Base-by-base conservation (phyloP, 1,140 invertebrate genomes). In the Saccostrea echinata region DNA sequence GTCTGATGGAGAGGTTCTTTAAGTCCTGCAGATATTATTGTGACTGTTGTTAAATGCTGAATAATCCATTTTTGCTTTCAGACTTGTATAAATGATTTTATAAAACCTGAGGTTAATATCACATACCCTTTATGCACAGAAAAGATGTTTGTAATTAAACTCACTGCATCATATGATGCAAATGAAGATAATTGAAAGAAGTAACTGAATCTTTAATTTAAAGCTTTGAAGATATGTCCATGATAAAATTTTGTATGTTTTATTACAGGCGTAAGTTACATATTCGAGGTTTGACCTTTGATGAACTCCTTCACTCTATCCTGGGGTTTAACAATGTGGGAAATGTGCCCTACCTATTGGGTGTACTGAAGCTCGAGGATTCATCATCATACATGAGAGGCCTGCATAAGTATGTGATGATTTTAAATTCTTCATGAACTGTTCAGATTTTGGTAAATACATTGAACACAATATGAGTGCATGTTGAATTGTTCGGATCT, bases 241-340 rank as follows among this genome's bases (percentile, higher is more conserved):
- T 21, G 55, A 61, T 61, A 61, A n/a, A 21, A 21, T n/a, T 61
- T 57, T 57, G 13, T 43, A 16, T 61, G 55, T 61, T 18, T 88
- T 86, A 33, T 89, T 92, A 30, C 85, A 95, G 93, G 86, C 86
- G 91, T 80, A 93, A 91, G 82, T 64, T 92, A 27, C 90, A 94
- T 76, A 92, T 91, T 4, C 87, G 92, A 76, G 93, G 97, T 96
- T 95, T 96, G 86, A 90, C 95, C 91, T 98, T 97, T 96, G 97
- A 98, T 96, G 97, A 97, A 91, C 96, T 97, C 92, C 96, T 99
- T 93, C 96, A 97, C 95, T 97, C 97, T 95, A 97, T 97, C 92
- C 95, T 97, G 91, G 97, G 97, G 91, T 98, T 98, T 96, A 97
- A 97, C 96, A 98, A 98, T 96, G 97, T 97, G 61, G 97, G 97